These are phyloP conservation scores for Drosophila bunnanda DNA, from an alignment of 2,888 invertebrate genomes.

Conservation along the genomic window DNA sequence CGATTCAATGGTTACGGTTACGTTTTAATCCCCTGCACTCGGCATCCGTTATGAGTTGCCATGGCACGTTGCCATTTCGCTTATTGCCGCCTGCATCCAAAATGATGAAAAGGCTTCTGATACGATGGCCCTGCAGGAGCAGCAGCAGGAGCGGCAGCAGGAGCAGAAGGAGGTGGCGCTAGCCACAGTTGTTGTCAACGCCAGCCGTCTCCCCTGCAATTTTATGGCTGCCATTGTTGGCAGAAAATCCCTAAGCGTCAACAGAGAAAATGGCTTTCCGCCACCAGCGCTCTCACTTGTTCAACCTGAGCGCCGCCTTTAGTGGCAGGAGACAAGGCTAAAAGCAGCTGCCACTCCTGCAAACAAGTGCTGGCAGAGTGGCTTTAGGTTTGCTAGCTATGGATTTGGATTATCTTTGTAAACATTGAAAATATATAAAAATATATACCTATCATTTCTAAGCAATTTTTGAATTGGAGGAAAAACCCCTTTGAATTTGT, in stretches of 20 bases:
- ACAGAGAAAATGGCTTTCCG: slow-evolving; percentile 63
- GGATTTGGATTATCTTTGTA: too few species aligned
- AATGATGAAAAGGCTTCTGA: slow-evolving; percentile 41
- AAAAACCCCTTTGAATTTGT: too few species aligned
- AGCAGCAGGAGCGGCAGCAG: neutral
- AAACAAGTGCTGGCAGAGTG: slow-evolving; percentile 6
- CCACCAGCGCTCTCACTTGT: slow-evolving; percentile 33
- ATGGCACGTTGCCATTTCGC: slow-evolving; percentile 64
- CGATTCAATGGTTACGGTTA: slow-evolving; percentile 43
- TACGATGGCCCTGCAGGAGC: neutral
- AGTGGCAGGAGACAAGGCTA: slow-evolving; percentile 31
- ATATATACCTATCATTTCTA: too few species aligned
- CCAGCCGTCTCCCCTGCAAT: slow-evolving; percentile 49
- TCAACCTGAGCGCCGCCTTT: slow-evolving; percentile 48
- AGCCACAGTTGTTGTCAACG: slow-evolving; percentile 16
- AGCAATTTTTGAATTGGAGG: too few species aligned
- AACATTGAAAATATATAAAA: too few species aligned
- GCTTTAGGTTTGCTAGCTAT: neutral
- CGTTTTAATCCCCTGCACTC: slow-evolving; percentile 52
- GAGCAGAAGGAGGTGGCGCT: neutral
- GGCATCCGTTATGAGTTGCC: slow-evolving; percentile 47
- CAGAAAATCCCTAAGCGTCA: slow-evolving; percentile 60
- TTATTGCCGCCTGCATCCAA: slow-evolving; percentile 55
- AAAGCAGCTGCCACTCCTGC: slow-evolving; percentile 8
- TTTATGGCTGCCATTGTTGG: slow-evolving; percentile 58